A percentile compares a stretch with the other conserved stretches of the same genome.
phyloP scores from a whole-genome alignment of 1,140 invertebrate species.

The Drosophila bipectinata region DNA sequence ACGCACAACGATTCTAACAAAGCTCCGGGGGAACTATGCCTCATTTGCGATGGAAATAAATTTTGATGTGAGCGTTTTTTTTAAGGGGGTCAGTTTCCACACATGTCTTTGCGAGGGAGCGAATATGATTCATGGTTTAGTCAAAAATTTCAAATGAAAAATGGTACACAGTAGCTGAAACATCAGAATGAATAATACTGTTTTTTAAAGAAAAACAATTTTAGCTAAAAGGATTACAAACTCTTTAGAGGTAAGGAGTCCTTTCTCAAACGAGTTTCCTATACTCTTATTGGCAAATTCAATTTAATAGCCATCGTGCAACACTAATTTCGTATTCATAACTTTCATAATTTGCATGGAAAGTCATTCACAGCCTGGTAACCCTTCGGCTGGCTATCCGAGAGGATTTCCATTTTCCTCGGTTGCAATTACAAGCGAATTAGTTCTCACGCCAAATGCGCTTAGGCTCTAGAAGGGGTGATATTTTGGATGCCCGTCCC shows the following conservation, averaged over 20 bases:
- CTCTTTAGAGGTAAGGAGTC: not conserved
- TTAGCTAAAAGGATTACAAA: constrained; percentile 10
- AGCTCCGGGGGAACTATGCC: constrained; percentile 13
- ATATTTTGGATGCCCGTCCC: constrained; percentile 16
- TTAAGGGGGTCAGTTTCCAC: constrained; percentile 1
- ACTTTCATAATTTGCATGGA: constrained; percentile 65
- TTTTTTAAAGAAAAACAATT: not conserved
- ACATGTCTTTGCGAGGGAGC: constrained; percentile 23
- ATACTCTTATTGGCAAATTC: not conserved
- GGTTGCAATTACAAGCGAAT: constrained; percentile 65
- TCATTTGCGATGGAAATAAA: constrained; percentile 52
- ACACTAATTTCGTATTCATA: constrained; percentile 70
- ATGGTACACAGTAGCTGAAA: not conserved
- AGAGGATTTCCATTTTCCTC: constrained; percentile 29
- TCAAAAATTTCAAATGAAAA: constrained; percentile 45
- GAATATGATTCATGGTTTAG: constrained; percentile 56
- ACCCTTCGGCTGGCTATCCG: constrained; percentile 20
- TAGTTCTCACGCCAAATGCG: constrained; percentile 75
- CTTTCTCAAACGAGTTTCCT: not conserved
- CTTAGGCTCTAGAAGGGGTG: constrained; percentile 42
- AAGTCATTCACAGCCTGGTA: constrained; percentile 34
- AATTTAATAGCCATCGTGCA: constrained; percentile 44
- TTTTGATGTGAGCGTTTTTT: constrained; percentile 29
- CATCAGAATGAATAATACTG: not conserved
- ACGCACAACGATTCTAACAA: not conserved